Base-by-base conservation (phyloP, 2,113 vertebrate species). In the Ptyas mucosa region DNA sequence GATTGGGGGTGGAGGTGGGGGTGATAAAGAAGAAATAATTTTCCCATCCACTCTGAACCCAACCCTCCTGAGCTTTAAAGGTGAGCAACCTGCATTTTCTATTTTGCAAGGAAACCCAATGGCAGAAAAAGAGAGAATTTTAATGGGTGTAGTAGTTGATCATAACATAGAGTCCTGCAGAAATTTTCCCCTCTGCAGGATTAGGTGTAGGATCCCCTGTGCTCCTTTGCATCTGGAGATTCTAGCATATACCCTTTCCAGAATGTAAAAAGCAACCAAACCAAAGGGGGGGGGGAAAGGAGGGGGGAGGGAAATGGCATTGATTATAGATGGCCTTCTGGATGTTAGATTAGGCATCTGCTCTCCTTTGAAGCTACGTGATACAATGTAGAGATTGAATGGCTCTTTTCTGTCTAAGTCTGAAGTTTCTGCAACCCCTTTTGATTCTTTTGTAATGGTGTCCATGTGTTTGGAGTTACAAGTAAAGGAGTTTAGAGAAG, bases 311-410 rank as follows among this genome's bases (percentile, higher is more conserved):
- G 2, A 4, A 96, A 96, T 95, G 87, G 92, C 93, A 96, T 96
- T 96, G 92, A 94, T 96, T 97, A 97, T 94, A 96, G 95, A 96
- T 96, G 93, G 94, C 92, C 96, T 95, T 93, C 93, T 97, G 94
- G 95, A 97, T 97, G 95, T 97, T 94, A 97, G 95, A 97, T 97
- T 96, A 97, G 94, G 94, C 96, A 96, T 96, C 96, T 96, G 94
- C 94, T 96, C 90, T 95, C 91, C 96, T 96, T 95, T 96, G 95
- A 95, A 97, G 90, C 94, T 95, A 96, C 96, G 96, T 88, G 94
- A 94, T 93, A 95, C 94, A 95, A 94, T 95, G 87, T 94, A 95
- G 93, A 94, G 94, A 96, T 91, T 96, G 96, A 93, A 87, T 94
- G 95, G 94, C 95, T 97, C 92, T 92, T 96, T 96, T 96, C 95